Conservation (phyloP, 2,888 invertebrate genomes). For the Lochmaea crataegi region DNA sequence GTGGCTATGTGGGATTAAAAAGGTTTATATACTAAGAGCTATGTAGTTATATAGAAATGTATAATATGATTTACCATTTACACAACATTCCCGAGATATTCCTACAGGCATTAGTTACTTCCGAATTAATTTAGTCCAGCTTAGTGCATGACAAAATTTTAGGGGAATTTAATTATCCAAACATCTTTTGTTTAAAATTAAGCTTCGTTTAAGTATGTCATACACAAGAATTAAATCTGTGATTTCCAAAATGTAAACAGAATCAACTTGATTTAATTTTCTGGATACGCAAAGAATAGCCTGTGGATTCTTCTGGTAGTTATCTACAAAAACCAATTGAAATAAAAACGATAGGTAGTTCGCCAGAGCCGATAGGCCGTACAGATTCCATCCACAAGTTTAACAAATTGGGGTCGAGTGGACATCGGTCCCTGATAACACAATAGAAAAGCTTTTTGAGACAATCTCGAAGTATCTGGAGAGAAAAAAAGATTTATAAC, state of each 20-base stretch:
- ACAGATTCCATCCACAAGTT: slow-evolving; percentile 36
- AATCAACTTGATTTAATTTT: slow-evolving; percentile 3
- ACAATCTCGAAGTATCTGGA: slow-evolving; percentile 43
- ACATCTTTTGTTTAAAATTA: neutral
- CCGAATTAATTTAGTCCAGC: slow-evolving; percentile 61
- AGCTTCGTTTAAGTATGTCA: neutral
- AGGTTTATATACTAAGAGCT: slow-evolving; percentile 47
- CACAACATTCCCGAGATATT: slow-evolving; percentile 56
- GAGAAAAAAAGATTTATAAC: slow-evolving; percentile 42
- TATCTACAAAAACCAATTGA: slow-evolving; percentile 33
- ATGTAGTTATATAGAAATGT: slow-evolving; percentile 47
- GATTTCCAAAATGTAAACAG: too few relatives aligned
- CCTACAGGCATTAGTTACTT: slow-evolving; percentile 59
- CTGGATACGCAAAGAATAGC: neutral
- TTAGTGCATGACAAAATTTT: slow-evolving; percentile 46
- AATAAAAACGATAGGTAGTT: slow-evolving; percentile 33
- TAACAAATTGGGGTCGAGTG: slow-evolving; percentile 57
- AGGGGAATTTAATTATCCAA: slow-evolving; percentile 14
- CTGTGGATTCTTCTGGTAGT: slow-evolving; percentile 18
- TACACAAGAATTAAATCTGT: neutral
- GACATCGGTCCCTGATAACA: slow-evolving; percentile 56
- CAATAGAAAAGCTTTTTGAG: slow-evolving; percentile 54
- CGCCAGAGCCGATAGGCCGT: slow-evolving; percentile 39
- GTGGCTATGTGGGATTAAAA: slow-evolving; percentile 42
- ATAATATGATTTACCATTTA: slow-evolving; percentile 56